Evolutionary conservation across 2,113 vertebrate genomes (phyloP).

Genomic region (Microcebus murinus): DNA sequence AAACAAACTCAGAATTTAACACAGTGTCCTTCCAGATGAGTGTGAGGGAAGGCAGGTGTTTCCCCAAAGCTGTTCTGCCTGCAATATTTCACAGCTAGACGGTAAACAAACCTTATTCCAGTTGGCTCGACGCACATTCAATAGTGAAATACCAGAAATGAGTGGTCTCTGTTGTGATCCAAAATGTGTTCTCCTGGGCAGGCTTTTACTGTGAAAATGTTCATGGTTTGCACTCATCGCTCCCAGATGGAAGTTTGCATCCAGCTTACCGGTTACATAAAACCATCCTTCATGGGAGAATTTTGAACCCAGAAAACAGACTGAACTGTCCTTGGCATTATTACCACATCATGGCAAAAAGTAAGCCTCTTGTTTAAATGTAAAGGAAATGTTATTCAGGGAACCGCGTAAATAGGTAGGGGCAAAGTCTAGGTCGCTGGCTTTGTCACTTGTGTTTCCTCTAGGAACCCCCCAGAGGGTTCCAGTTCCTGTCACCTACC

Average conservation of each 20-base stretch:
- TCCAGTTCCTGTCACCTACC: background rate
- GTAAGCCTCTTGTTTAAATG: background rate
- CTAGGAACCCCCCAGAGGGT: background rate
- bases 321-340: background rate
- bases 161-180: background rate
- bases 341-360: background rate
- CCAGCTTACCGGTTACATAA: background rate
- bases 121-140: background rate
- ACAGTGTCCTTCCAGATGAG: conserved; percentile 73
- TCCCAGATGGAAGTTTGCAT: background rate
- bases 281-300: background rate
- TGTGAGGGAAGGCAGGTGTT: conserved; percentile 82
- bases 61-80: conserved; percentile 66
- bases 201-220: background rate
- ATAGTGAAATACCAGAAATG: background rate
- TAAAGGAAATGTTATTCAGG: background rate
- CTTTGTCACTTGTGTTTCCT: background rate
- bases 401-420: background rate
- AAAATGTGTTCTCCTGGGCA: background rate
- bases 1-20: conserved; percentile 66
- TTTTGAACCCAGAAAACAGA: background rate
- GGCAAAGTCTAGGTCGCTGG: background rate
- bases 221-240: background rate
- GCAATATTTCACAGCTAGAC: conserved; percentile 40
- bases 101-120: conserved; percentile 73